phyloP scores from a whole-genome alignment of 2,113 vertebrate genomes.

The pig (Sus scrofa) region T2T-Sscrofa CM000818.6:128735501-128736000 shows the following conservation, averaged over 20 bases:
- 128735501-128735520: not conserved
- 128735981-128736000: not conserved
- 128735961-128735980: not conserved
- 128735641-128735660: not conserved
- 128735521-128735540: not conserved
- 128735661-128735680: not conserved
- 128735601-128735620: not conserved
- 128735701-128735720: not conserved
- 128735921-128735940: not conserved
- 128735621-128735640: not conserved
- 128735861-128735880: not conserved
- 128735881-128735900: not conserved
- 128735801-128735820: not conserved
- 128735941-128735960: not conserved
- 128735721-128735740: not conserved
- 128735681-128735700: not conserved
- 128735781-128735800: not conserved
- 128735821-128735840: not conserved
- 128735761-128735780: not conserved
- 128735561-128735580: not conserved
- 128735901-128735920: not conserved
- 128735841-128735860: not conserved
- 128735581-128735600: not conserved
- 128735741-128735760: not conserved
- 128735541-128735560: not conserved